These are phyloP conservation scores for Pluvialis apricaria DNA, from an alignment of 2,113 vertebrate genomes.

Conservation along the genomic window DNA sequence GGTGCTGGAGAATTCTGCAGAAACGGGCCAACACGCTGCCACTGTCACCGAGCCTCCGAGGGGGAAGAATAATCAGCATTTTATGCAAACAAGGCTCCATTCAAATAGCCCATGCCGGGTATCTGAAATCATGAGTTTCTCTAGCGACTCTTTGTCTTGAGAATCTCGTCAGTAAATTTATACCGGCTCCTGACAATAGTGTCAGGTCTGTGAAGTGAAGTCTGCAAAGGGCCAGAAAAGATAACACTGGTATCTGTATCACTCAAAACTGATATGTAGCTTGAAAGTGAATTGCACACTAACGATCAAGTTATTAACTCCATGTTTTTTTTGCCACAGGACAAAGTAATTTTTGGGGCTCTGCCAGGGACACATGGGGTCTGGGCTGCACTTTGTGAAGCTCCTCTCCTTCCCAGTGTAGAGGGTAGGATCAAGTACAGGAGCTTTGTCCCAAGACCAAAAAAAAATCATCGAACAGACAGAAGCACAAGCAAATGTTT, in stretches of 20 bases:
- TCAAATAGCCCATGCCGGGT: background rate
- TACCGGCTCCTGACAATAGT: background rate
- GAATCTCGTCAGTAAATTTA: background rate
- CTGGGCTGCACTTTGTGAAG: background rate
- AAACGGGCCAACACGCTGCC: background rate
- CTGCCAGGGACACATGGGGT: background rate
- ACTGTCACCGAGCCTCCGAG: background rate
- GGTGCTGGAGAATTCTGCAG: background rate
- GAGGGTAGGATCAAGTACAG: background rate
- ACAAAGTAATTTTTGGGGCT: background rate
- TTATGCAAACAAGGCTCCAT: background rate
- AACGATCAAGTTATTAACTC: background rate
- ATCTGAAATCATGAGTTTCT: background rate
- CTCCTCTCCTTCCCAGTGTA: background rate
- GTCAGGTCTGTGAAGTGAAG: background rate
- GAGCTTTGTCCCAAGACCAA: background rate
- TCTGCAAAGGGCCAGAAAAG: background rate
- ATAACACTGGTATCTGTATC: background rate
- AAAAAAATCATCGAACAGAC: background rate
- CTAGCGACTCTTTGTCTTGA: background rate
- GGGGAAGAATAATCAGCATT: background rate
- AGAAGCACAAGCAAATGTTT: background rate
- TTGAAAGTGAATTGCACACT: background rate
- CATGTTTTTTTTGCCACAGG: background rate
- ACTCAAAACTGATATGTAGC: rapidly evolving